phyloP scores from a whole-genome alignment of 2,797 vertebrate species.

The Halcyon smyrnensis region DNA sequence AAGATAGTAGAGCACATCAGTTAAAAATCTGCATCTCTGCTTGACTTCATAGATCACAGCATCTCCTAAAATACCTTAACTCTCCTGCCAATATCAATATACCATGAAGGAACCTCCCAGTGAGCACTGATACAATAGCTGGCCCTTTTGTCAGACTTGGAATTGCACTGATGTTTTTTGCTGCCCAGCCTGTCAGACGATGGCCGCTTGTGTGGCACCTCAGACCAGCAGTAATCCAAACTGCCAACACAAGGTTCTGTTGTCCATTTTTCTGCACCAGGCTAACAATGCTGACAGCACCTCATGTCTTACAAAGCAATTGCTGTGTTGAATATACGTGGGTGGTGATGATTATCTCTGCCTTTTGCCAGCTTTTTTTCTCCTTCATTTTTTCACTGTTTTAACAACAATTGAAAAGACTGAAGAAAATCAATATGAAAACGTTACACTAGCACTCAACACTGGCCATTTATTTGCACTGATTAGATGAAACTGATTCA shows the following conservation, averaged over 20 bases:
- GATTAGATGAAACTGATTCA: not conserved
- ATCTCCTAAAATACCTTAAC: not conserved
- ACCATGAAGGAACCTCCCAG: not conserved
- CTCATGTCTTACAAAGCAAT: not conserved
- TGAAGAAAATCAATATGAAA: not conserved
- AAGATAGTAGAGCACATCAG: not conserved
- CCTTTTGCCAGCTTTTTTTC: not conserved
- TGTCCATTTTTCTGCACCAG: not conserved
- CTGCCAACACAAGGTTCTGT: not conserved
- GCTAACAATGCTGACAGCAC: not conserved
- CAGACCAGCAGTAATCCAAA: not conserved
- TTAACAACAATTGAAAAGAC: not conserved
- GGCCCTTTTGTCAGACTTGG: not conserved
- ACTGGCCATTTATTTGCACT: not conserved
- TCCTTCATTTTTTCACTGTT: not conserved
- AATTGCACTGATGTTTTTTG: not conserved
- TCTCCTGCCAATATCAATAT: not conserved
- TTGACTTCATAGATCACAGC: not conserved
- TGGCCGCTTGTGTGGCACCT: not conserved
- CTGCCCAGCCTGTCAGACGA: not conserved
- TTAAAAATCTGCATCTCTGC: not conserved
- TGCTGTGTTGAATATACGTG: not conserved
- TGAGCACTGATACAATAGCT: not conserved
- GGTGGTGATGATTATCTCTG: not conserved
- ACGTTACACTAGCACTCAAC: not conserved